A percentile compares a stretch with the other conserved stretches of the same genome.
phyloP scores from a whole-genome alignment of 2,113 vertebrate species.

The Clinocottus analis region DNA sequence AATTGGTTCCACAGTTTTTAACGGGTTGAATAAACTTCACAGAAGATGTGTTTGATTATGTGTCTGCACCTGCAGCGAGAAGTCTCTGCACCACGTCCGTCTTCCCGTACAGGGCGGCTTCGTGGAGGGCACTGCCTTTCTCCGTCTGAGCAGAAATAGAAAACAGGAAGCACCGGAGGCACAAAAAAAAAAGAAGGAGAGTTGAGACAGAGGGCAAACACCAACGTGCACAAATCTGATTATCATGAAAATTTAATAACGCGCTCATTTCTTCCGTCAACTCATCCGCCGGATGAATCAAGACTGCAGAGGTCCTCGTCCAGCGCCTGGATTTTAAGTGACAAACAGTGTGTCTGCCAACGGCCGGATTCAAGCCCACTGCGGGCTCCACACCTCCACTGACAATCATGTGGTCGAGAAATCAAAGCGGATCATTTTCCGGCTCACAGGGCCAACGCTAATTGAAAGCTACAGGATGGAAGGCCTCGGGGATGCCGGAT shows the following conservation, averaged over 20 bases:
- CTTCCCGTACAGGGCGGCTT: constrained; percentile 98
- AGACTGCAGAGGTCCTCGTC: neutral
- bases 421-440: constrained; percentile 70
- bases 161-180: neutral
- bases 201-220: neutral
- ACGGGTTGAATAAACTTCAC: too few species aligned
- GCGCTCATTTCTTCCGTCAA: neutral
- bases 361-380: constrained; percentile 14
- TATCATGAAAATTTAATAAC: neutral
- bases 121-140: constrained; percentile 98
- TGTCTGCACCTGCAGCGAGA: constrained; percentile 89
- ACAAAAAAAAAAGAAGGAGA: neutral
- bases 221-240: neutral
- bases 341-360: constrained; percentile 12
- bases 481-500: constrained; percentile 46
- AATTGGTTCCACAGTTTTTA: too few species aligned
- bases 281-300: neutral
- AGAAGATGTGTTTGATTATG: neutral
- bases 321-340: constrained; percentile 8
- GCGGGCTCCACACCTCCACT: constrained; percentile 20
- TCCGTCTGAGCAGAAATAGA: constrained; percentile 87
- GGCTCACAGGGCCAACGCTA: constrained; percentile 64
- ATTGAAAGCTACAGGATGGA: constrained; percentile 70
- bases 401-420: constrained; percentile 59
- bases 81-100: constrained; percentile 97